Evolutionary conservation across 2,113 vertebrate genomes (phyloP).

Genomic region (Phalacrocorax pelagicus): DNA sequence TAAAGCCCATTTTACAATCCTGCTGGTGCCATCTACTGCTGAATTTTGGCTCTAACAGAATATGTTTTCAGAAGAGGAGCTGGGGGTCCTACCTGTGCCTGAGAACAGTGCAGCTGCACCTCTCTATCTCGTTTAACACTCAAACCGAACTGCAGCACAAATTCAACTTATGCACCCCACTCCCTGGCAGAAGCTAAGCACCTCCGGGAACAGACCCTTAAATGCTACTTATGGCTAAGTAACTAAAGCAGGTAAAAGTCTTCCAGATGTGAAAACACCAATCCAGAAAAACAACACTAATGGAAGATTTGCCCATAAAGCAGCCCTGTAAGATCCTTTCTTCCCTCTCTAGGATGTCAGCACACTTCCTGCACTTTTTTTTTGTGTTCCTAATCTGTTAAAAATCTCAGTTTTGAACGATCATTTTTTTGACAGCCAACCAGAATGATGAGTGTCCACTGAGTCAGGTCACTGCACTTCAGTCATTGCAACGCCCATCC

Average conservation of each 20-base stretch:
- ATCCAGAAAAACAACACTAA: neutral
- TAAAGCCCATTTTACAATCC: neutral
- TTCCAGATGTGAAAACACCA: neutral
- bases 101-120: neutral
- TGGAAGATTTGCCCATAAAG: neutral
- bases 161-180: neutral
- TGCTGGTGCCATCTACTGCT: constrained; percentile 66
- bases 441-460: neutral
- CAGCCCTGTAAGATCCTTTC: neutral
- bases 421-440: neutral
- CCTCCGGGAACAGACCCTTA: neutral
- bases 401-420: neutral
- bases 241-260: neutral
- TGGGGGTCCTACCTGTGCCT: neutral
- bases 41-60: neutral
- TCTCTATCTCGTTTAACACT: neutral
- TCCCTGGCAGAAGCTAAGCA: neutral
- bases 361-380: neutral
- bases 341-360: neutral
- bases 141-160: neutral
- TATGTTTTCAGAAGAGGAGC: neutral
- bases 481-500: neutral
- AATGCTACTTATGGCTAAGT: neutral
- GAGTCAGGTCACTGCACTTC: neutral
- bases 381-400: neutral